phyloP scores from a whole-genome alignment of 2,113 vertebrate genomes.

The Galeopterus variegatus region DNA sequence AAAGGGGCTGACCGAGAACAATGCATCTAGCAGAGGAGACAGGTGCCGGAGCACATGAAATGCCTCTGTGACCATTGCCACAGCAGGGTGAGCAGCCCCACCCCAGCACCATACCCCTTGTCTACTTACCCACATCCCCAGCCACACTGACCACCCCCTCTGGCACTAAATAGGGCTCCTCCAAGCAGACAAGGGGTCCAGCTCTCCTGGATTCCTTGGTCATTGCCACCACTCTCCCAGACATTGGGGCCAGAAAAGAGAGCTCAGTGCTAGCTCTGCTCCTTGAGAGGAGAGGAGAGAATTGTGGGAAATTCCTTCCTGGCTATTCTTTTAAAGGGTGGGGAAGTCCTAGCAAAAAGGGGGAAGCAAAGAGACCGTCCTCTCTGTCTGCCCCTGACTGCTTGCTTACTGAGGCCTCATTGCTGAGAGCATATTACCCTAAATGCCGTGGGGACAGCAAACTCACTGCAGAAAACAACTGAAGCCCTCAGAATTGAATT shows the following conservation, averaged over 20 bases:
- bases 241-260: neutral
- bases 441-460: neutral
- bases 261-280: neutral
- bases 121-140: neutral
- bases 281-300: neutral
- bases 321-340: neutral
- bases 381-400: neutral
- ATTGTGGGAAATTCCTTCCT: constrained; percentile 19
- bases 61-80: accelerated
- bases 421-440: neutral
- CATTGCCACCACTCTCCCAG: neutral
- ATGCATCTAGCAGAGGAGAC: neutral
- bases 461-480: neutral
- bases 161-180: too few relatives aligned
- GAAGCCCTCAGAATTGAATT: neutral
- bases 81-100: neutral
- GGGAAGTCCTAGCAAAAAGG: neutral
- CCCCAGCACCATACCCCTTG: neutral
- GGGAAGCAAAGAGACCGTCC: neutral
- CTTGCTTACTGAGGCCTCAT: neutral
- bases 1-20: neutral
- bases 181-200: neutral
- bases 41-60: neutral
- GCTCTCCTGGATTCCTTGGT: neutral
- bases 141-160: neutral